A percentile compares a stretch with the other conserved stretches of the same genome.
These are phyloP conservation scores for Orthonychiurus folsomi DNA, from an alignment of 2,888 invertebrate genomes.

Conservation along the genomic window DNA sequence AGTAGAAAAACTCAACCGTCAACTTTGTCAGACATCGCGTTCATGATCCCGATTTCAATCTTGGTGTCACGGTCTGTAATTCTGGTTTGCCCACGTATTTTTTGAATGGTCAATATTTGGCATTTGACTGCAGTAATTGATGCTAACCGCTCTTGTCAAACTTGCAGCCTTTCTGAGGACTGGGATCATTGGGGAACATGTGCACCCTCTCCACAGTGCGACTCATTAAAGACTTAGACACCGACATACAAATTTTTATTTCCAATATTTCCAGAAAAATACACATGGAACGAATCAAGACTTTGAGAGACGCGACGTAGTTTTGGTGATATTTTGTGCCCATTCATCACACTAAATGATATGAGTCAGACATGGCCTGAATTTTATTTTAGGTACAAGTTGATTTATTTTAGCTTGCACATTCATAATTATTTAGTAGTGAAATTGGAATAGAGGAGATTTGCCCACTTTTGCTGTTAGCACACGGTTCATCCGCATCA, in stretches of 20 bases:
- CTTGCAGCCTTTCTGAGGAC: too few relatives aligned
- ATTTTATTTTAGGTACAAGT: constrained; percentile 1
- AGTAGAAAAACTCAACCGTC: not conserved
- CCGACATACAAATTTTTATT: too few relatives aligned
- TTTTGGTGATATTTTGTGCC: not conserved
- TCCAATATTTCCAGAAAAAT: too few relatives aligned
- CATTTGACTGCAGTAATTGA: too few relatives aligned
- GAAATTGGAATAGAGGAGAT: not conserved
- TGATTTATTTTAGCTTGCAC: not conserved
- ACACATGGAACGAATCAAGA: too few relatives aligned
- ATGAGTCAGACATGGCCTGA: not conserved
- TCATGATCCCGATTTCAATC: not conserved
- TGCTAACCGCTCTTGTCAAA: too few relatives aligned
- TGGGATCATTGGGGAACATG: too few relatives aligned
- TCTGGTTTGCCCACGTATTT: not conserved
- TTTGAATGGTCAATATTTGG: not conserved
- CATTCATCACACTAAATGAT: not conserved
- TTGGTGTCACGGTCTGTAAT: not conserved
- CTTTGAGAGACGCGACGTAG: not conserved
- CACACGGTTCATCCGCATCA: too few relatives aligned
- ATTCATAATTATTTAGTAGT: not conserved
- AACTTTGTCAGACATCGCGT: not conserved
- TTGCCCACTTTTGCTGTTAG: not conserved
- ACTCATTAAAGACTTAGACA: too few relatives aligned
- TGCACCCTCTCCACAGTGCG: too few relatives aligned